These are phyloP conservation scores for Lasioglossum albipes DNA, from an alignment of 1,140 invertebrate species.

Conservation along the genomic window DNA sequence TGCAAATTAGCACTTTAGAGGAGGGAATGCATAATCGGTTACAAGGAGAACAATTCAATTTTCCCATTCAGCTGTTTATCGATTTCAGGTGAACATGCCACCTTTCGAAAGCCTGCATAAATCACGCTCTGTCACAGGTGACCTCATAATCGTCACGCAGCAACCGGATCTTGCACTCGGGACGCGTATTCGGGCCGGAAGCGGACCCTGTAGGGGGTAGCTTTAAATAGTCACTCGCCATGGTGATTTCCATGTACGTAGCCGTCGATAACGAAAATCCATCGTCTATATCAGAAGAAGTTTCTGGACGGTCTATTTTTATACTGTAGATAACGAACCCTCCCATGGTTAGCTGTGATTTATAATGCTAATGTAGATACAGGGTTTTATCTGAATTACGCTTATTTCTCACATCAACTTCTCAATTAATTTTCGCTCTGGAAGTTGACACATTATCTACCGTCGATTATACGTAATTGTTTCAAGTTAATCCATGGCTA, in stretches of 20 bases:
- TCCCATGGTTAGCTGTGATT: neutral
- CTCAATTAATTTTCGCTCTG: too few relatives aligned
- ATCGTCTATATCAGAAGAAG: conserved; percentile 25
- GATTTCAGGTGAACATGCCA: conserved; percentile 7
- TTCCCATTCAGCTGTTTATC: neutral
- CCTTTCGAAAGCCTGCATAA: conserved; percentile 51
- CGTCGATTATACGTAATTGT: too few relatives aligned
- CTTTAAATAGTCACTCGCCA: conserved; percentile 63
- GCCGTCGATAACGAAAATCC: conserved; percentile 12
- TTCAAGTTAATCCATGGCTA: too few relatives aligned
- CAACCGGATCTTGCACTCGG: conserved; percentile 66
- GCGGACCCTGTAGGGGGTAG: conserved; percentile 55
- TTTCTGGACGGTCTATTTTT: conserved; percentile 33
- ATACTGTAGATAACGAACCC: conserved; percentile 12
- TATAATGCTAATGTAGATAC: neutral
- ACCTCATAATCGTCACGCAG: conserved; percentile 52
- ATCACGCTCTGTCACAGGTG: conserved; percentile 33
- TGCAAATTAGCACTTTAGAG: neutral
- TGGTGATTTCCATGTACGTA: conserved; percentile 32
- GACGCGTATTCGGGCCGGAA: conserved; percentile 69
- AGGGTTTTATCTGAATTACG: neutral
- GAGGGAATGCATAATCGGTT: neutral
- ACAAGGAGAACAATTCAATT: neutral
- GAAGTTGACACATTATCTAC: too few relatives aligned
- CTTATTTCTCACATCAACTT: too few relatives aligned